Base-by-base conservation (phyloP, 2,113 vertebrate species). In the Barnardius zonarius region DNA sequence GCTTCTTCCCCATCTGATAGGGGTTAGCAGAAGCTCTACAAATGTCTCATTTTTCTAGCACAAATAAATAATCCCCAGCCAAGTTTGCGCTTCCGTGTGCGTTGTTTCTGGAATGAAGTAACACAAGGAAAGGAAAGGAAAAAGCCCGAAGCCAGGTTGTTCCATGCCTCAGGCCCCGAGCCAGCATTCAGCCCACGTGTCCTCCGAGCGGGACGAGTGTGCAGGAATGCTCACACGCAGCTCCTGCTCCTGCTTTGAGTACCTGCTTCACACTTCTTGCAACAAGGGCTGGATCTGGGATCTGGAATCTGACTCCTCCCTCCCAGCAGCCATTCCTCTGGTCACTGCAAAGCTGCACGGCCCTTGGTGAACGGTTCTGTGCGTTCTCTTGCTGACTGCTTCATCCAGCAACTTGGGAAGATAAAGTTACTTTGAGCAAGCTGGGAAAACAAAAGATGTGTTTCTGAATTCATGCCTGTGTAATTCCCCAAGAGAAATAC, bases 401-500 rank as follows among this genome's bases (percentile, higher is more conserved):
- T 93, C 76, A 25, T 83, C 83, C 79, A 28, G 76, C 67, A 44
- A 0, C 31, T 51, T 37, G n/a, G 52, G 74, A 51, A 66, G 68
- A 46, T 14, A 35, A 79, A 63, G 39, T 28, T 83, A 52, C 94
- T 93, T 69, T 49, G 51, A 83, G 83, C 80, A 74, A 80, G 72
- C 61, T 88, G 64, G 78, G 86, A 84, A 92, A 95, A 88, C 63
- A 93, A 88, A 86, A 91, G 81, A 54, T 63, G 22, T 35, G 61
- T 77, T 96, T 95, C 67, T 93, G 66, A 97, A 93, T 95, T 69
- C 86, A 37, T 86, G 85, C 83, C 69, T 96, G 72, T 91, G 74
- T 92, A 92, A 90, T 88, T 95, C 80, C 75, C 70, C 28, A 35
- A 48, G 93, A 95, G 87, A 74, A 96, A 91, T 39, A 80, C 78